A percentile compares a stretch with the other conserved stretches of the same genome.
Evolutionary conservation across 2,113 vertebrate species (phyloP).

Genomic region (Hylia prasina): DNA sequence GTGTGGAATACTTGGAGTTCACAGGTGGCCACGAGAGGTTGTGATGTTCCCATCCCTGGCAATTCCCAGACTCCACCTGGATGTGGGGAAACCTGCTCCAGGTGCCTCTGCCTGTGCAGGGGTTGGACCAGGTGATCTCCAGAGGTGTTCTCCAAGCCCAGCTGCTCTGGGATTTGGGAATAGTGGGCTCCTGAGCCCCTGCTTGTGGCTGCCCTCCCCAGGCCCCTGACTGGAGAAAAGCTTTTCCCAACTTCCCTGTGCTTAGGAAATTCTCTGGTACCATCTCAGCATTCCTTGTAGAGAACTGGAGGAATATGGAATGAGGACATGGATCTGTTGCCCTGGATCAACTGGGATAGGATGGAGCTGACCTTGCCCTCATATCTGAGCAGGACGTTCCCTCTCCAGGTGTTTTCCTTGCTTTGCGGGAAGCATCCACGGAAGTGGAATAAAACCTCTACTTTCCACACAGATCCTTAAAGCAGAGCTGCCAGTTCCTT

Average conservation of each 20-base stretch:
- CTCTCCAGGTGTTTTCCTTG: background rate
- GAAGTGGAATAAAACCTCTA: background rate
- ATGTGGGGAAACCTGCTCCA: background rate
- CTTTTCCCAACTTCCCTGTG: background rate
- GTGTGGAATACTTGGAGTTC: background rate
- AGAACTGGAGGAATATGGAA: background rate
- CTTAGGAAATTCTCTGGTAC: background rate
- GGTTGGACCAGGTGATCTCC: background rate
- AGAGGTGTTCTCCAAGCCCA: background rate
- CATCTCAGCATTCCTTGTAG: background rate
- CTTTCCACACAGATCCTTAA: background rate
- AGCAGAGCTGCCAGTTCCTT: background rate
- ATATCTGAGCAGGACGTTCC: background rate
- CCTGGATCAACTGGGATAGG: background rate
- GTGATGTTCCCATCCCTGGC: background rate
- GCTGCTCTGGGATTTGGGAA: background rate
- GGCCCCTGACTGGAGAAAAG: background rate
- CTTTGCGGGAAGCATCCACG: background rate
- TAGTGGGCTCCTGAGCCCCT: background rate
- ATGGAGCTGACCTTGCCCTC: background rate
- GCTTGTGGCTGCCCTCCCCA: background rate
- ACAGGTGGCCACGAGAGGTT: background rate
- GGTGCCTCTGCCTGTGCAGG: background rate
- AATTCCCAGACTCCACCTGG: background rate
- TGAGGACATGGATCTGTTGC: fast-evolving